Evolutionary conservation across 2,113 vertebrate species (phyloP), one percentile per base, ranked within the genome.

Genomic region (Chaetodon auriga): DNA sequence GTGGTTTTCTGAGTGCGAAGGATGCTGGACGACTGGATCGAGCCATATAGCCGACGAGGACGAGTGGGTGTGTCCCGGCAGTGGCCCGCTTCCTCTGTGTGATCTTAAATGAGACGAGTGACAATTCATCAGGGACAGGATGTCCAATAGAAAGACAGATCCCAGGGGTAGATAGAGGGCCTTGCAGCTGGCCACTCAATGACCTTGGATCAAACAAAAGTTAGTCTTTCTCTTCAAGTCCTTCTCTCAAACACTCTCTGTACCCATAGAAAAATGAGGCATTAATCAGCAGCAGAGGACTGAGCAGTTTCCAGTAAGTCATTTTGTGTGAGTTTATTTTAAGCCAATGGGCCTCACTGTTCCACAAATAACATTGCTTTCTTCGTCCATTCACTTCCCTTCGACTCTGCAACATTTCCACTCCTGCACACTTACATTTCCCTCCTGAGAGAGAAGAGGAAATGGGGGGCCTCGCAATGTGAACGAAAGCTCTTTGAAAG

Each of bases 21-120:
- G 95, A 95, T 93, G 92, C 90, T 92, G 82, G 93, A 95, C 95
- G 96, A 95, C 95, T 96, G 95, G 93, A 96, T 88, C 55, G 61
- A 90, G 89, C 89, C 71, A 92, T 96, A 93, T 96, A 95, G 96
- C 89, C 79, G 5, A 14, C 2, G 57, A 82, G 74, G 82, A 92
- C 86, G 78, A 57, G 91, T 91, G 92, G 95, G 92, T 80, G 94
- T 95, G 95, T 93, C 95, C 94, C 94, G 92, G 83, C 94, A 92
- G 90, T 81, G 92, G 92, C 92, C 91, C 92, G 92, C 92, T 95
- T 96, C 94, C 93, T 90, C 90, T 89, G 87, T 92, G 78, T 89
- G 94, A 92, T 92, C 89, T 94, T 94, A 92, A 94, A 92, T 88
- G 93, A 94, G 92, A 94, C 80, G 89, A 93, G 82, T 87, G 90